These are phyloP conservation scores for Ginglymostoma cirratum DNA, from an alignment of 2,113 vertebrate species.

Conservation along the genomic window DNA sequence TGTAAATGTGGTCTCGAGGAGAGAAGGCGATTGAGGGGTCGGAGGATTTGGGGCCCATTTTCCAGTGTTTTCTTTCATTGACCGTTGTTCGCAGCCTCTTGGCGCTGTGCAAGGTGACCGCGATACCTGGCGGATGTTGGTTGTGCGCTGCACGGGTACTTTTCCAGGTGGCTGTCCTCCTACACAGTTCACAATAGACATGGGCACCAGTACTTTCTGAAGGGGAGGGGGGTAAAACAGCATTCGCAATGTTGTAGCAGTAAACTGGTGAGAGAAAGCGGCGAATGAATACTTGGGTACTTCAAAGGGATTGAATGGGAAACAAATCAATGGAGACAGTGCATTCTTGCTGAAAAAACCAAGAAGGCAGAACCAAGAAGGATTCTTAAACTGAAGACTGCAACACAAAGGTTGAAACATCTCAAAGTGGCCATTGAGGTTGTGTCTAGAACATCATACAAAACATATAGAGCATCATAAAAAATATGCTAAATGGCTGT, in stretches of 20 bases:
- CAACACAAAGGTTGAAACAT: background rate
- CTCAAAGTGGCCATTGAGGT: background rate
- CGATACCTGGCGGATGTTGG: no score
- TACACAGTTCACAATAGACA: no score
- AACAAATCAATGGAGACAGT: background rate
- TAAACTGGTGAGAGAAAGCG: background rate
- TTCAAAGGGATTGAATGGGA: background rate
- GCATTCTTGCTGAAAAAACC: background rate
- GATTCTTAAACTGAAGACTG: background rate
- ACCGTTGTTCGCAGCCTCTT: background rate
- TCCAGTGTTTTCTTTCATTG: no score
- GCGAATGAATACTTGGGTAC: background rate
- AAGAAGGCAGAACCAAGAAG: background rate
- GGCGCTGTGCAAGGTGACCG: background rate
- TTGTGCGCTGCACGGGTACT: background rate
- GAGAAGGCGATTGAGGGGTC: background rate
- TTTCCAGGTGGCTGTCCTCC: background rate
- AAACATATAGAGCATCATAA: no score
- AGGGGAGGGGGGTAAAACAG: background rate
- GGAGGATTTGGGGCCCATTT: background rate
- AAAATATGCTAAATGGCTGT: no score
- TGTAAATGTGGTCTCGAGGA: background rate
- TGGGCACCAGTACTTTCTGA: background rate
- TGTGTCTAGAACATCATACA: background rate
- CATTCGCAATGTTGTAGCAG: background rate